Base-by-base conservation (phyloP, 1,140 invertebrate genomes). In the Diorhabda sublineata region DNA sequence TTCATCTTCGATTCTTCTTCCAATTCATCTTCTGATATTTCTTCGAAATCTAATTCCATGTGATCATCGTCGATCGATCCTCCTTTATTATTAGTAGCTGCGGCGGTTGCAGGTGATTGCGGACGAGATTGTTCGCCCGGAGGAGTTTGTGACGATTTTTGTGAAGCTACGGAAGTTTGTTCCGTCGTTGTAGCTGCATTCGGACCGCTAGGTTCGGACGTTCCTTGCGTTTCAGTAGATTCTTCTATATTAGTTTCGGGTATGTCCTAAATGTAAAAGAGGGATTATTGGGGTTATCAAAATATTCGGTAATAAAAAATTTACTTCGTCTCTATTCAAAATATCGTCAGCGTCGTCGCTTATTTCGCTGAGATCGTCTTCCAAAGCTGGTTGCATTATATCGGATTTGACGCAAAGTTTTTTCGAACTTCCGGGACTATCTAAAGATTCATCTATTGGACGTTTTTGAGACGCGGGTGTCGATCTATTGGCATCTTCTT, bases 291-390 rank as follows among this genome's bases (percentile, higher is more conserved):
- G 26, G 26, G 26, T 26, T 26, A 26, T 26, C 26, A 26, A 26
- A 26, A 26, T 26, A 26, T 26, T 26, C 26, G 26, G 26, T 26
- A 26, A 26, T 26, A 26, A 26, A 26, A 26, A 26, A 79, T 82
- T 81, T 81, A 87, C 90, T 80, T 91, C 90, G 71, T 90, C 90
- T 81, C 89, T 86, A 72, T 93, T 91, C 2, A 93, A 83, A 76
- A 94, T 93, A 72, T 93, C 92, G 81, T 94, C 92, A 61, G 91
- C 90, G 81, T 93, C 92, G 77, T 93, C 92, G 77, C 91, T 93
- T 47, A 94, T 93, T 80, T 94, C 92, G 81, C 92, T 94, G 3
- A 94, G 84, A 75, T 92, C 91, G 74, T 92, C 91, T 67, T 86
- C 86, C 5, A 88, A 85, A 67, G 87, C 84, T 0, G 85, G 84